phyloP scores from a whole-genome alignment of 2,888 invertebrate species.

The Proisotoma minuta region DNA sequence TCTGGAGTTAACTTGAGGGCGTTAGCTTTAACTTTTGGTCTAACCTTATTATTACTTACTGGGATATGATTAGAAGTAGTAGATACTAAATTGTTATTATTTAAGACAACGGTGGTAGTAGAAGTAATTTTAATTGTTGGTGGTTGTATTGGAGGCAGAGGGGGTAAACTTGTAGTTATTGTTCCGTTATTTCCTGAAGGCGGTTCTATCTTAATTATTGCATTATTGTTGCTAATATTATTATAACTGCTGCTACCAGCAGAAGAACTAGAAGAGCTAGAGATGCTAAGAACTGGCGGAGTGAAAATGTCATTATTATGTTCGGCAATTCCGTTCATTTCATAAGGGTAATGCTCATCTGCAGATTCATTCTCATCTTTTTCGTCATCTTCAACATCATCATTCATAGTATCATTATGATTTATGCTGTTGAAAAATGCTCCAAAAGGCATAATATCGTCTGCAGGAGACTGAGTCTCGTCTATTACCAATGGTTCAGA shows the following conservation, averaged over 20 bases:
- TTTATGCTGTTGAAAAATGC: conserved; percentile 1
- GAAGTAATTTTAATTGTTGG: no score
- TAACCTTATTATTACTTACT: conserved; percentile 5
- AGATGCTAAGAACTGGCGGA: no score
- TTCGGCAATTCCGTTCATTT: not conserved
- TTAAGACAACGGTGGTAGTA: no score
- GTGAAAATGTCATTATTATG: not conserved
- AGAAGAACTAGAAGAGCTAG: no score
- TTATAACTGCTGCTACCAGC: not conserved
- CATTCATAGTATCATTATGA: not conserved
- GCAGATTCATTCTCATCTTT: conserved; percentile 1
- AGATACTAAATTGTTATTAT: no score
- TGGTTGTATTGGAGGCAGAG: not conserved
- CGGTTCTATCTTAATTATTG: not conserved
- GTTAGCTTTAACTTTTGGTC: not conserved
- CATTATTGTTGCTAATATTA: not conserved
- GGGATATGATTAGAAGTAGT: not conserved
- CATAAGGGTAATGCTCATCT: not conserved
- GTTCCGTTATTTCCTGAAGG: not conserved
- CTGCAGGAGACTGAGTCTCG: not conserved
- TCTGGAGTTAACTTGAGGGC: not conserved
- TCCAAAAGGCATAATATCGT: not conserved
- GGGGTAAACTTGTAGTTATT: not conserved
- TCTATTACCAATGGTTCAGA: not conserved
- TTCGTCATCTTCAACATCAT: not conserved